These are phyloP conservation scores for Lonchura striata DNA, from an alignment of 2,113 vertebrate genomes.

Conservation along the genomic window DNA sequence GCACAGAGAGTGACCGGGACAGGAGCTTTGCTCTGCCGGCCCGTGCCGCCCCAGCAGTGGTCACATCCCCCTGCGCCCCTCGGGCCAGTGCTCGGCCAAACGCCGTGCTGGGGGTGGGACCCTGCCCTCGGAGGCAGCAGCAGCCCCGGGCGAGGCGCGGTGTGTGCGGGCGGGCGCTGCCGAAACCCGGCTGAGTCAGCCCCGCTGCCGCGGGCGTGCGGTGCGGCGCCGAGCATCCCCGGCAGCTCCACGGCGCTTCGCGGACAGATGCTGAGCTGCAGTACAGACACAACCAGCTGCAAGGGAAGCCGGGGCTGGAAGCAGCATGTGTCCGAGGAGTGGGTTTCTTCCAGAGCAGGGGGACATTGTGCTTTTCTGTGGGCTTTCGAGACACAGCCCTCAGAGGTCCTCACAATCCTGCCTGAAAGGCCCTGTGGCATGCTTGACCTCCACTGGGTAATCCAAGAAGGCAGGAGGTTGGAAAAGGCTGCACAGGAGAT, in stretches of 20 bases:
- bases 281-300: not conserved
- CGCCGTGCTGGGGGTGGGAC: not conserved
- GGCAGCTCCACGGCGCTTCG: accelerated
- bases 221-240: not conserved
- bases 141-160: not conserved
- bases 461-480: not conserved
- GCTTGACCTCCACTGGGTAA: not conserved
- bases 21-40: not conserved
- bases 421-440: not conserved
- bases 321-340: accelerated
- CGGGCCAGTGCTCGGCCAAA: accelerated
- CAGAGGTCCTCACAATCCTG: not conserved
- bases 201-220: not conserved
- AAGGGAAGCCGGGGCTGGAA: not conserved
- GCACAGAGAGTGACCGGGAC: not conserved
- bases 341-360: not conserved
- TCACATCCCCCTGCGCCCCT: no score
- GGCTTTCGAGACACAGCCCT: not conserved
- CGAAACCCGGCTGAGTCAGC: not conserved
- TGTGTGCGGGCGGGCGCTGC: not conserved
- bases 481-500: not conserved
- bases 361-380: not conserved
- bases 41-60: not conserved
- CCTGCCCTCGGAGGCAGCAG: not conserved
- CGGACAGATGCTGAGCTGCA: not conserved